A percentile compares a stretch with the other conserved stretches of the same genome.
Conservation (phyloP, 2,888 invertebrate genomes). For the Acholoe squamosa region DNA sequence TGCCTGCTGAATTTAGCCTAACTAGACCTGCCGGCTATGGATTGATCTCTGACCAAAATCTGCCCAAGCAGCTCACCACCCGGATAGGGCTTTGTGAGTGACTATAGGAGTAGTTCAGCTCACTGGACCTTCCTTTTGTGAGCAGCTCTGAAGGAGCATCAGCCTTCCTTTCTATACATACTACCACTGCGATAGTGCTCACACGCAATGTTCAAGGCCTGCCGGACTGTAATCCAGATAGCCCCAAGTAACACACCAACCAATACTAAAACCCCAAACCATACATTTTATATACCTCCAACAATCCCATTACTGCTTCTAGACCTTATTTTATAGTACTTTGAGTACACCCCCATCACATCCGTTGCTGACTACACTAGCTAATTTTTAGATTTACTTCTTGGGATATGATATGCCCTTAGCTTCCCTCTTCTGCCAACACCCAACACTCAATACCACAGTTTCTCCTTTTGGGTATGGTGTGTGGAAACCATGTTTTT, state of each 20-base stretch:
- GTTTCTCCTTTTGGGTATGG: neutral
- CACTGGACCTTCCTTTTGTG: neutral
- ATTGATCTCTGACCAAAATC: conserved; percentile 37
- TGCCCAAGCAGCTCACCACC: conserved; percentile 1
- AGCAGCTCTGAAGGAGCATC: neutral
- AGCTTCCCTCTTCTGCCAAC: neutral
- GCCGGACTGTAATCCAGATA: neutral
- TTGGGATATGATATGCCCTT: too few species aligned
- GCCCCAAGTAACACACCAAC: neutral
- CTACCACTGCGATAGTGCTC: neutral
- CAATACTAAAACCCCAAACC: neutral
- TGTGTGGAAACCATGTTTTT: neutral
- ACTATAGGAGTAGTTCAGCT: neutral
- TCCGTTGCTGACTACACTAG: too few species aligned
- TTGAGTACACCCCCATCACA: too few species aligned
- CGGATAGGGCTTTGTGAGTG: neutral
- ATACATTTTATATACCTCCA: neutral
- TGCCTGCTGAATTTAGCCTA: conserved; percentile 56
- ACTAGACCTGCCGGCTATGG: conserved; percentile 40
- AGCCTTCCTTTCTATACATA: neutral
- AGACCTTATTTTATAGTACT: neutral
- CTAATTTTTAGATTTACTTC: too few species aligned
- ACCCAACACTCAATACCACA: neutral
- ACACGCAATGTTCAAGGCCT: neutral
- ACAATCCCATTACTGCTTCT: neutral